phyloP scores from a whole-genome alignment of 2,888 invertebrate species.

The Lepidocyrtoides sp. region DNA sequence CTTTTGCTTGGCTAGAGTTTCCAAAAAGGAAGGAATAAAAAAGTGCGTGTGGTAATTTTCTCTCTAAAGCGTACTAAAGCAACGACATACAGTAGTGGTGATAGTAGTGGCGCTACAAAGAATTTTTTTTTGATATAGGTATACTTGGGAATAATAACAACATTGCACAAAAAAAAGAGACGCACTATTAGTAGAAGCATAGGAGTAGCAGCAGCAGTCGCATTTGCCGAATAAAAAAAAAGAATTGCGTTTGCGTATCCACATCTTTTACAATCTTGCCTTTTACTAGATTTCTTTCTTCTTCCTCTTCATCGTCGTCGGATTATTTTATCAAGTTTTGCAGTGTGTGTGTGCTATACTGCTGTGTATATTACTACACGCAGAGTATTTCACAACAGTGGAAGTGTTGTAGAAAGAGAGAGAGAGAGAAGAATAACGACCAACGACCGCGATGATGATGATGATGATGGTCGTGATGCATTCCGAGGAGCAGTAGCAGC shows the following conservation, averaged over 20 bases:
- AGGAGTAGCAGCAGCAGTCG: constrained; percentile 55
- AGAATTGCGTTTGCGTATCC: constrained; percentile 67
- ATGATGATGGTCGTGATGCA: constrained; percentile 52
- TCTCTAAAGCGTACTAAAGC: not conserved
- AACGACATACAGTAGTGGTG: not conserved
- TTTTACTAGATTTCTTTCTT: not conserved
- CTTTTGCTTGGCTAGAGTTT: constrained; percentile 57
- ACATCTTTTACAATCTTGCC: not conserved
- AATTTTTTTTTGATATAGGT: not conserved
- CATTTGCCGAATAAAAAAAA: constrained; percentile 61
- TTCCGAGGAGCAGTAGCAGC: constrained; percentile 46
- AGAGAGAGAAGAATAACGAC: not conserved
- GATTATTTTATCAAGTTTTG: constrained; percentile 77
- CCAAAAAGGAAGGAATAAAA: constrained; percentile 57
- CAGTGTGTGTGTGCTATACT: constrained; percentile 58
- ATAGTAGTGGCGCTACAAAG: not conserved
- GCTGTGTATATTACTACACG: not conserved
- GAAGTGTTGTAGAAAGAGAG: not conserved
- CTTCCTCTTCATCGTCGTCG: constrained; percentile 18
- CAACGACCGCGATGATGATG: not conserved
- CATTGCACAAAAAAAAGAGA: constrained; percentile 73
- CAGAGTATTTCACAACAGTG: constrained; percentile 21
- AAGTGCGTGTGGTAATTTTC: constrained; percentile 42
- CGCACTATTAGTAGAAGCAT: constrained; percentile 54
- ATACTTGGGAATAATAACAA: constrained; percentile 48